These are phyloP conservation scores for Nymphicus hollandicus DNA, from an alignment of 2,113 vertebrate species.

Conservation along the genomic window DNA sequence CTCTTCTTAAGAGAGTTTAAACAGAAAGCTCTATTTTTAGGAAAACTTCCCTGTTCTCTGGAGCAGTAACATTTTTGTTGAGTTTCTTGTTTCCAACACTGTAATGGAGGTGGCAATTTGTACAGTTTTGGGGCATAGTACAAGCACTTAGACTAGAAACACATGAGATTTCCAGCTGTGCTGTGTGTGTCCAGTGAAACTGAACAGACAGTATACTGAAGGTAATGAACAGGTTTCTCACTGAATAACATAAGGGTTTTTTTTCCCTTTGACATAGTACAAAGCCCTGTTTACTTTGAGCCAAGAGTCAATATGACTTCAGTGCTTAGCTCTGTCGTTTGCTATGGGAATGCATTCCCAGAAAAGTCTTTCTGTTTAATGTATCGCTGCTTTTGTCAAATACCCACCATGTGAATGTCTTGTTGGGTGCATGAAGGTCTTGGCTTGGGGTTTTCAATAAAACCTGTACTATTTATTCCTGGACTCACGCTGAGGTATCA, in stretches of 20 bases:
- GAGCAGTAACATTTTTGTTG: accelerated
- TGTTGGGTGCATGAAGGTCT: too few species aligned
- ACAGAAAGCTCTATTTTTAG: not conserved
- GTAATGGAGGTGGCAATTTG: not conserved
- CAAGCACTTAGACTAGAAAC: not conserved
- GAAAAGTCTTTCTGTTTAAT: accelerated
- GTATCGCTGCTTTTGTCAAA: not conserved
- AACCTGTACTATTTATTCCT: not conserved
- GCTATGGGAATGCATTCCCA: not conserved
- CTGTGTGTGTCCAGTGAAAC: too few species aligned
- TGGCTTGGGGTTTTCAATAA: not conserved
- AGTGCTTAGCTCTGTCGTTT: not conserved
- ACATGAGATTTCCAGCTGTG: accelerated
- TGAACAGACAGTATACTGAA: not conserved
- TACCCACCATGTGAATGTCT: accelerated
- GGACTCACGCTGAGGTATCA: not conserved
- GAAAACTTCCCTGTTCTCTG: not conserved
- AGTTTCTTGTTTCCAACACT: not conserved
- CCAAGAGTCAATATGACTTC: not conserved
- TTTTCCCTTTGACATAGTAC: not conserved
- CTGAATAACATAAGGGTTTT: not conserved
- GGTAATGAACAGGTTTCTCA: too few species aligned
- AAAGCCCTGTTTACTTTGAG: not conserved
- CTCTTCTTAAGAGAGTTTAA: not conserved
- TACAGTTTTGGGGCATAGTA: accelerated